Base-by-base conservation (phyloP, 2,113 vertebrate genomes). In the Ascaphus truei region DNA sequence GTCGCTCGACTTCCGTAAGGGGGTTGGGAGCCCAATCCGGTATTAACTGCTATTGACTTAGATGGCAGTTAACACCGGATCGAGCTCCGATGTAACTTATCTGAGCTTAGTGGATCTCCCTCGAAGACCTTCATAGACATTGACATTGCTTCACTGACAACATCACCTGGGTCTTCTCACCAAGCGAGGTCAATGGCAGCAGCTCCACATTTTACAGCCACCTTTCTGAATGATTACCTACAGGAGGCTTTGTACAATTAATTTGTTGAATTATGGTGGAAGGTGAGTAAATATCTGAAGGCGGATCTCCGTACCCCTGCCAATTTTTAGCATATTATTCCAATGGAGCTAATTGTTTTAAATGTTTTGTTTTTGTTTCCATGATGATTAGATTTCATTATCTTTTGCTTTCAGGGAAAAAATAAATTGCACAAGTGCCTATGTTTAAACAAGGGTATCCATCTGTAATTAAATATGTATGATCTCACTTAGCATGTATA, bases 361-460 rank as follows among this genome's bases (percentile, higher is more conserved):
- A 37, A 7, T 58, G 31, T 58, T n/a, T 58, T 58, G 55, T 58
- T 58, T 58, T 37, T 31, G 55, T n/a, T n/a, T n/a, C n/a, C n/a
- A n/a, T n/a, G 55, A 11, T 30, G 20, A 58, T 37, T 58, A 58
- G 25, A n/a, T 58, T 58, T 58, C 36, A 58, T 58, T 58, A 58
- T 37, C 55, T 58, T 18, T 37, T 37, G 31, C 55, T 58, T 52
- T 52, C 11, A 23, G 11, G n/a, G 29, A 29, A 52, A 25, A 29
- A 25, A 15, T 52, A 25, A 29, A 25, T 27, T 52, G 10, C 26
- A 25, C 50, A 52, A 52, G 29, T 5, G 25, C 23, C 50, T 27
- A 7, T 52, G 23, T 29, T 52, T 52, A 52, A 52, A 52, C 50
- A 52, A 52, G 50, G 9, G 15, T 13, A 26, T 52, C 50, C 41